These are phyloP conservation scores for Otolemur crassicaudatus DNA, from an alignment of 2,797 vertebrate genomes.

Conservation along the genomic window DNA sequence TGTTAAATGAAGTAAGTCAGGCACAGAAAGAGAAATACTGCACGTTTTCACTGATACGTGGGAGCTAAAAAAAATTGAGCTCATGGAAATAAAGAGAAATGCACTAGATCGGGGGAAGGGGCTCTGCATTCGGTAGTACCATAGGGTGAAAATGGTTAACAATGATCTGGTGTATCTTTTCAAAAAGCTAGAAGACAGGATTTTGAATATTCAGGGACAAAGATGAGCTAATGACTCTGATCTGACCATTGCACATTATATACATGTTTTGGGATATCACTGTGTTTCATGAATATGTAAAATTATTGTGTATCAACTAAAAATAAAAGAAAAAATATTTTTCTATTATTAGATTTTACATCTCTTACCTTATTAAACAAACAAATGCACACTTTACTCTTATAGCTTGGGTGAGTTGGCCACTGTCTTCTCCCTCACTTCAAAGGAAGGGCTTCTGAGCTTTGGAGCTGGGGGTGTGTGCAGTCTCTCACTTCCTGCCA, in stretches of 20 bases:
- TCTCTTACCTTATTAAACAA: not conserved
- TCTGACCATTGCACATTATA: not conserved
- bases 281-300: not conserved
- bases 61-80: not conserved
- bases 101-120: not conserved
- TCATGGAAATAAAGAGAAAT: not conserved
- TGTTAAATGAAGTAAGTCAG: not conserved
- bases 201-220: not conserved
- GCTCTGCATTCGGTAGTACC: not conserved
- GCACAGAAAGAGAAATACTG: not conserved
- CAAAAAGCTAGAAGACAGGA: not conserved
- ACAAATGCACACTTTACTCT: not conserved
- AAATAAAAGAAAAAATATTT: not conserved
- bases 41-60: not conserved
- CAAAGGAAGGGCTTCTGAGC: not conserved
- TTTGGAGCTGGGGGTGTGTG: not conserved
- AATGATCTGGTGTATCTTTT: not conserved
- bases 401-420: not conserved
- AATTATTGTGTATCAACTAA: not conserved
- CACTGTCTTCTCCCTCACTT: not conserved
- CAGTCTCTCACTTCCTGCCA: constrained; percentile 10
- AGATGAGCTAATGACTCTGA: not conserved
- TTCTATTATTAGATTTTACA: not conserved
- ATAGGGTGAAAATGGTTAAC: not conserved
- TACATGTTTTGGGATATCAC: not conserved